Evolutionary conservation across 2,113 vertebrate species (phyloP).

Genomic region (Raja brachyura): DNA sequence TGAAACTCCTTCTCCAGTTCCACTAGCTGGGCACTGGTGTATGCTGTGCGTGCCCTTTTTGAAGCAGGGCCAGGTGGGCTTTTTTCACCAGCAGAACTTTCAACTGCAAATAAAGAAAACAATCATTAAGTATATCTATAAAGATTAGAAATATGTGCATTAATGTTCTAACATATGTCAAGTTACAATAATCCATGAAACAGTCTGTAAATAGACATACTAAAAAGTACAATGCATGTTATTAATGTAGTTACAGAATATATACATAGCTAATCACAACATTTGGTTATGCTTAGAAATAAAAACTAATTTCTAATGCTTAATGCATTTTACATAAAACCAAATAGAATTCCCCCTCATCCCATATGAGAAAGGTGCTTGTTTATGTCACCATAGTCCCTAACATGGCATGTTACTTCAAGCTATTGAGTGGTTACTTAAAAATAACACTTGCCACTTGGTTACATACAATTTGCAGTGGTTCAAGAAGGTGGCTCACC

Average conservation of each 20-base stretch:
- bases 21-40: slow-evolving; percentile 97
- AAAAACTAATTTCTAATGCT: background rate
- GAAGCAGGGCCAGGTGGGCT: slow-evolving; percentile 86
- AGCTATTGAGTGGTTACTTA: background rate
- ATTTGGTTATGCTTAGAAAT: background rate
- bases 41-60: slow-evolving; percentile 93
- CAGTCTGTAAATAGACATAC: background rate
- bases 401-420: background rate
- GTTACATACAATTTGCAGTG: background rate
- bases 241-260: background rate
- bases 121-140: background rate
- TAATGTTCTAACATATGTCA: background rate
- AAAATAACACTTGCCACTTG: background rate
- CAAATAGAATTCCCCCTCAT: background rate
- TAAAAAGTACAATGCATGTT: background rate
- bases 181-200: background rate
- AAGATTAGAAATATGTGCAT: background rate
- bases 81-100: slow-evolving; percentile 93
- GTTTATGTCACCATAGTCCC: background rate
- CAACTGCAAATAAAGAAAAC: slow-evolving; percentile 65
- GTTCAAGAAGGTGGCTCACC: no score
- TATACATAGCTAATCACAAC: background rate
- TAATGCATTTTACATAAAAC: background rate
- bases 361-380: background rate
- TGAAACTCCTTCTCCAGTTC: slow-evolving; percentile 99